A percentile compares a stretch with the other conserved stretches of the same genome.
Evolutionary conservation across 2,797 vertebrate genomes (phyloP).

Genomic region (Enteromius thamalakanensis): DNA sequence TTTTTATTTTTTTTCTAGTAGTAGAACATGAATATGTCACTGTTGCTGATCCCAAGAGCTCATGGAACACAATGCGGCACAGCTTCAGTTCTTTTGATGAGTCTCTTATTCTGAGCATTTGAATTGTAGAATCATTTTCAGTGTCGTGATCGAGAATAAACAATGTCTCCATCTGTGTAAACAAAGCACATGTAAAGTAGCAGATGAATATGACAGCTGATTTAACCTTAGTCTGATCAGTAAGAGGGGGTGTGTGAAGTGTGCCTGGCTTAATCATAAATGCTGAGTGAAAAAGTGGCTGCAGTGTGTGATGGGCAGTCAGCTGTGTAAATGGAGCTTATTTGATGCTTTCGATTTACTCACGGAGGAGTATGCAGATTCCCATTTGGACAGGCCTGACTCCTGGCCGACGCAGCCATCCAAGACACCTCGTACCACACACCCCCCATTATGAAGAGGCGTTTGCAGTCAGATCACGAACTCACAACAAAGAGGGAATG

Average conservation of each 20-base stretch:
- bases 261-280: constrained; percentile 29
- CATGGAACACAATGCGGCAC: constrained; percentile 7
- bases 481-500: constrained; percentile 31
- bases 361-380: constrained; percentile 52
- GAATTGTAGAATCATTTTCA: constrained; percentile 36
- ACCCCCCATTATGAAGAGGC: constrained; percentile 24
- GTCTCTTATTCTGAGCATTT: constrained; percentile 25
- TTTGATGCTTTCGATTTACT: constrained; percentile 56
- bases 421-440: constrained; percentile 32
- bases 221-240: constrained; percentile 37
- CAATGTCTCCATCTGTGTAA: constrained; percentile 40
- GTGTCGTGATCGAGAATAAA: background rate
- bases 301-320: constrained; percentile 36
- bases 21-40: background rate
- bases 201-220: constrained; percentile 35
- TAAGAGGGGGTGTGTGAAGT: constrained; percentile 20
- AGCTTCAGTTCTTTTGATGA: constrained; percentile 37
- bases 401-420: constrained; percentile 35
- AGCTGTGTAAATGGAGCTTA: constrained; percentile 60
- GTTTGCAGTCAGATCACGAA: constrained; percentile 52
- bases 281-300: constrained; percentile 28
- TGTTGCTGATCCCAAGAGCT: constrained; percentile 16
- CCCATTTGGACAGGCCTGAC: constrained; percentile 35
- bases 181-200: constrained; percentile 43
- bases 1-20: too few species aligned